Base-by-base conservation (phyloP, 2,888 invertebrate genomes). In the Eurytoma adleriae region DNA sequence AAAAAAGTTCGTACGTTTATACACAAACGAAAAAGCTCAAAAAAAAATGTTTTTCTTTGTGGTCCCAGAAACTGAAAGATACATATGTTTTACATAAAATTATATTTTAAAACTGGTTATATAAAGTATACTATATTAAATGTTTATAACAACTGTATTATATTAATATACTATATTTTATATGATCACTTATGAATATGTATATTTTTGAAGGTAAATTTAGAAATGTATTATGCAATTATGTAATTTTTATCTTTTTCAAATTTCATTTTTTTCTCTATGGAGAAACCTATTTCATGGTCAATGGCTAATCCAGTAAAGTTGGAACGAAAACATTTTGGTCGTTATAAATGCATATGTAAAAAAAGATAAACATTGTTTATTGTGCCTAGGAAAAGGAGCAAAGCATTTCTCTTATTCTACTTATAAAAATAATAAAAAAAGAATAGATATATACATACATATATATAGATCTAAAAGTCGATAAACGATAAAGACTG, bases 401-500 rank as follows among this genome's bases (percentile, higher is more conserved):
- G 74, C 73, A 75, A 83, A 83, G 81, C 81, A 83, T 83, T 82
- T 80, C 80, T 82, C 79, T 79, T 80, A 78, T 66, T 70, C 66
- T 75, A 68, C 62, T 59, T 73, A 64, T 56, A 56, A 56, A 75
- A 48, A 76, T 74, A 70, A 20, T 24, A 70, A 56, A 68, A n/a
- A 70, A 69, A 12, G 52, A 27, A 57, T 18, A 70, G 20, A 79
- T 75, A 70, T 56, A 62, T 54, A 64, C 24, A 57, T 56, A 59
- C 50, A 30, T 54, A 64, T 73, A 24, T 73, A 40, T 59, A 64
- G 59, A 77, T 73, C 66, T 72, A 68, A 80, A 40, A 80, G 75
- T 75, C 75, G 73, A 78, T 80, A 71, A 82, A 83, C 76, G 81
- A 81, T 77, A 74, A 82, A 83, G 84, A 82, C 83, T 83, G 83